phyloP scores from a whole-genome alignment of 2,113 vertebrate genomes.

The Ammodytes marinus region DNA sequence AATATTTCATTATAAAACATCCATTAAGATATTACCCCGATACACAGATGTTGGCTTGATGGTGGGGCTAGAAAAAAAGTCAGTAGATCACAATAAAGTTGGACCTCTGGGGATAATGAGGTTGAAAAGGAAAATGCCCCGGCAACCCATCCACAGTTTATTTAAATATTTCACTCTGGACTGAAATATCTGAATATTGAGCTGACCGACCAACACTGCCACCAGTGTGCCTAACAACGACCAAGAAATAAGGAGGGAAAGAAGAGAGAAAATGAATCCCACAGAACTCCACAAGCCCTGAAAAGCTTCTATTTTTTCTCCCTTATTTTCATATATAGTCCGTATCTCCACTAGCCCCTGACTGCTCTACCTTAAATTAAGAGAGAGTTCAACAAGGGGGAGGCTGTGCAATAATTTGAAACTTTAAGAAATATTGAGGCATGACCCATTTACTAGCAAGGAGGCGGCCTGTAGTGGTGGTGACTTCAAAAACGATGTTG shows the following conservation, averaged over 20 bases:
- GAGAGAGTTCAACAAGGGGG: slow-evolving; percentile 66
- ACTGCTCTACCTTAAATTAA: slow-evolving; percentile 64
- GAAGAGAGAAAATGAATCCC: slow-evolving; percentile 20
- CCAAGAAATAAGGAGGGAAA: neutral
- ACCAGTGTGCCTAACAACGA: neutral
- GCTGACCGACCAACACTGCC: neutral
- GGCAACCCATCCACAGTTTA: too few relatives aligned
- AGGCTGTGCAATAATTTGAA: slow-evolving; percentile 78
- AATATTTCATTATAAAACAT: too few relatives aligned
- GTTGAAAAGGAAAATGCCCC: too few relatives aligned
- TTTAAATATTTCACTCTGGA: too few relatives aligned
- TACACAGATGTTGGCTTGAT: too few relatives aligned
- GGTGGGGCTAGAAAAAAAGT: too few relatives aligned
- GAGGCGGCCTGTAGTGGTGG: slow-evolving; percentile 49
- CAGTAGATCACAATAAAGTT: too few relatives aligned
- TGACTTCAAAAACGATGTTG: slow-evolving; percentile 70
- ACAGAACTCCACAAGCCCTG: slow-evolving; percentile 36
- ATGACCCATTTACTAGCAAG: slow-evolving; percentile 75
- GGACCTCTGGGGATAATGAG: too few relatives aligned
- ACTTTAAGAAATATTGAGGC: slow-evolving; percentile 74
- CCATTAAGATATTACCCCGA: too few relatives aligned
- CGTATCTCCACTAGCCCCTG: slow-evolving; percentile 31
- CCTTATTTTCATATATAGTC: slow-evolving; percentile 6
- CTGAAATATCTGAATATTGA: too few relatives aligned
- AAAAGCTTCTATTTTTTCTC: slow-evolving; percentile 28